Percentiles rank a stretch among this genome's conserved stretches.
Conservation (phyloP, 2,888 invertebrate genomes). For the Tenthredo amoena region DNA sequence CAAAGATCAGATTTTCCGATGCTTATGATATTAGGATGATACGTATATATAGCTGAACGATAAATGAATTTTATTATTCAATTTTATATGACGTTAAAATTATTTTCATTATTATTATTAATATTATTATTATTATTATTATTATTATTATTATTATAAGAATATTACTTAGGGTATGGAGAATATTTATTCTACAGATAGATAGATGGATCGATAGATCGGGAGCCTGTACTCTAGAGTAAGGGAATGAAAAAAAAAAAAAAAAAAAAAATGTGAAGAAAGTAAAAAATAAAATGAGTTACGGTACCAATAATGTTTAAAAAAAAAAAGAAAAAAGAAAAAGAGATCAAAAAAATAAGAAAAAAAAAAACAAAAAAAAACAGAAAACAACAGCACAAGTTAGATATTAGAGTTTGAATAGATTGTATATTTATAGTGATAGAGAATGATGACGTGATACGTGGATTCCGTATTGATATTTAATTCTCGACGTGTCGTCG, state of each 20-base stretch:
- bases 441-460: not conserved
- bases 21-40: not conserved
- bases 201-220: not conserved
- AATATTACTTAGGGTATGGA: not conserved
- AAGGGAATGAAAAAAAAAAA: not conserved
- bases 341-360: too few relatives aligned
- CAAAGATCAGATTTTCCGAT: not conserved
- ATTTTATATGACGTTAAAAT: not conserved
- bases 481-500: not conserved
- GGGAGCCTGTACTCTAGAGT: not conserved
- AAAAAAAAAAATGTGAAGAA: not conserved
- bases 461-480: slow-evolving; percentile 2
- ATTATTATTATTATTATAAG: not conserved
- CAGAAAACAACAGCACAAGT: not conserved
- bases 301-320: not conserved
- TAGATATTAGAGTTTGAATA: not conserved
- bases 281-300: not conserved
- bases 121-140: not conserved
- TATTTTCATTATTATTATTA: not conserved
- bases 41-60: not conserved
- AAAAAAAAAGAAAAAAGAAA: not conserved
- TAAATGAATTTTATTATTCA: not conserved
- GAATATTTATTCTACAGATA: not conserved
- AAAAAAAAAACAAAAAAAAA: too few relatives aligned
- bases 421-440: not conserved